Evolutionary conservation across 2,888 invertebrate species (phyloP).

Genomic region (Tachina lurida): DNA sequence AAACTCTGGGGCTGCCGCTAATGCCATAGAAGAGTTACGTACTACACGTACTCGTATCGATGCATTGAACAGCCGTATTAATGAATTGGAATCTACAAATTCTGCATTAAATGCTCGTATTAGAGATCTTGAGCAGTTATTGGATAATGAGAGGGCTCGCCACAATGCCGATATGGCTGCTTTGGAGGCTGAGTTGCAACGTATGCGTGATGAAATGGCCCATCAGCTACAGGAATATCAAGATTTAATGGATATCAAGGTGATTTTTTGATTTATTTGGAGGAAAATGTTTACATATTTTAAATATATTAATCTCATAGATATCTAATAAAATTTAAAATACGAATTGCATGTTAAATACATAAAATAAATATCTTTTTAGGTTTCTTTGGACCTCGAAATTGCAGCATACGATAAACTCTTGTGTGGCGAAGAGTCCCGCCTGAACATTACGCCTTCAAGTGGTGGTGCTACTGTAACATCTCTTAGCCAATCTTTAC

Average conservation of each 20-base stretch:
- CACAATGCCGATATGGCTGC: conserved; percentile 89
- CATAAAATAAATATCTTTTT: not conserved
- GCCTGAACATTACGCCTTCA: conserved; percentile 81
- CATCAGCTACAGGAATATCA: conserved; percentile 96
- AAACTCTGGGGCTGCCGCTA: conserved; percentile 87
- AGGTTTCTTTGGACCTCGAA: conserved; percentile 91
- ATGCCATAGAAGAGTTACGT: conserved; percentile 91
- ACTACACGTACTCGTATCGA: conserved; percentile 91
- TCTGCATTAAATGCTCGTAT: conserved; percentile 86
- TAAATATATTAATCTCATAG: too few species aligned
- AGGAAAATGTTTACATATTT: too few species aligned
- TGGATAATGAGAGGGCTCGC: conserved; percentile 91
- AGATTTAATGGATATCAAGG: conserved; percentile 98
- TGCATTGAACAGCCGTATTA: conserved; percentile 88
- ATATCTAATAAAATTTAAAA: too few species aligned
- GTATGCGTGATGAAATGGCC: conserved; percentile 92
- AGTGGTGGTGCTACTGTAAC: conserved; percentile 77
- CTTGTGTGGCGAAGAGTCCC: conserved; percentile 91
- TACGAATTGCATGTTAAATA: too few species aligned
- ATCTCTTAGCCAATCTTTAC: conserved; percentile 80
- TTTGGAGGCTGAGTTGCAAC: conserved; percentile 90
- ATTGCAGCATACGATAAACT: conserved; percentile 95
- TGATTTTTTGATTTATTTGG: conserved; percentile 78
- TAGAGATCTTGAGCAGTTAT: conserved; percentile 91
- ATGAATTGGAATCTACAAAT: conserved; percentile 90